Percentiles rank a stretch among this genome's conserved stretches.
Evolutionary conservation across 2,113 vertebrate genomes (phyloP).

Genomic region (Channa maculata): DNA sequence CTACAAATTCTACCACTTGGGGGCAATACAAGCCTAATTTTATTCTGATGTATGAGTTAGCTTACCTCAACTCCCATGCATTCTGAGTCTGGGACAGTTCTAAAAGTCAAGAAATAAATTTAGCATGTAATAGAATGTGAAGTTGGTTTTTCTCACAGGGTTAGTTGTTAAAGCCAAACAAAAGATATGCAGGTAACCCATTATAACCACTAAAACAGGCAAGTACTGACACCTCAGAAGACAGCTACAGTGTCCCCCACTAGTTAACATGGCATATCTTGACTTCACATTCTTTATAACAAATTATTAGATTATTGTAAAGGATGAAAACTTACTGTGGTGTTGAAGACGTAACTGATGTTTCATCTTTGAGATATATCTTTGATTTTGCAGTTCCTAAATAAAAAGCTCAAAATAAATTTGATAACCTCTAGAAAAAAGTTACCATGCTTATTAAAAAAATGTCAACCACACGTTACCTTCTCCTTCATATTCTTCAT

Average conservation of each 20-base stretch:
- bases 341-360: slow-evolving; percentile 7
- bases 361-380: slow-evolving; percentile 57
- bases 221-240: too few species aligned
- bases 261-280: too few species aligned
- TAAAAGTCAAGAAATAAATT: slow-evolving; percentile 28
- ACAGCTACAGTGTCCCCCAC: too few species aligned
- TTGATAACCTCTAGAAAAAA: not conserved
- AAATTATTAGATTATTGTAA: not conserved
- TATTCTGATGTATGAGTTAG: slow-evolving; percentile 2
- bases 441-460: accelerated
- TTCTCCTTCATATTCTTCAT: slow-evolving; percentile 32
- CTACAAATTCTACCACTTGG: slow-evolving; percentile 38
- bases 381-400: slow-evolving; percentile 46
- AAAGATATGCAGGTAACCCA: too few species aligned
- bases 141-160: too few species aligned
- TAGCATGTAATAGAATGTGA: not conserved
- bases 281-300: too few species aligned
- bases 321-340: slow-evolving; percentile 60
- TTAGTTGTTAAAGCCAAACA: too few species aligned
- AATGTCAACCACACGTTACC: slow-evolving; percentile 11
- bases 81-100: slow-evolving; percentile 55
- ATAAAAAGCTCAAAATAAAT: slow-evolving; percentile 42
- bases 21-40: slow-evolving; percentile 2
- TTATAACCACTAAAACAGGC: too few species aligned
- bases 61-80: slow-evolving; percentile 32